Evolutionary conservation across 2,888 invertebrate genomes (phyloP).

Genomic region (Adelognathus sp.): DNA sequence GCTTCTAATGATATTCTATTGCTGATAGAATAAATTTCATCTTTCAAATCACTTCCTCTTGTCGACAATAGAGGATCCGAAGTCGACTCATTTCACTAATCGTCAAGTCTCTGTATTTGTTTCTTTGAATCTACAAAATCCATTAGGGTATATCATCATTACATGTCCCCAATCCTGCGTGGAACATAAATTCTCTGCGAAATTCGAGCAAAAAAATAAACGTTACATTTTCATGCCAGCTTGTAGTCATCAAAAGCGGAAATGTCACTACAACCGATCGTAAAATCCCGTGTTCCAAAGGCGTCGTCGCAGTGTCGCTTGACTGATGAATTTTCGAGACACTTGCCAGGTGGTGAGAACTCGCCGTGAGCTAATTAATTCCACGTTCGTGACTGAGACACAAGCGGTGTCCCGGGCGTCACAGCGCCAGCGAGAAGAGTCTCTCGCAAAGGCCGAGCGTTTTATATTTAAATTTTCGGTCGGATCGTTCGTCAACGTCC

Average conservation of each 20-base stretch:
- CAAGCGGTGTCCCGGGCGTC: neutral
- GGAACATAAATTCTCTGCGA: too few relatives aligned
- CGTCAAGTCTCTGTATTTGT: too few relatives aligned
- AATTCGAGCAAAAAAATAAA: neutral
- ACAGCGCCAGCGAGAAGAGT: conserved; percentile 3
- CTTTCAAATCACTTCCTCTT: too few relatives aligned
- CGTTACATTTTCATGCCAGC: neutral
- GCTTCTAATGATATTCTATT: too few relatives aligned
- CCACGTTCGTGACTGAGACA: conserved; percentile 23
- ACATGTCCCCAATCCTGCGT: too few relatives aligned
- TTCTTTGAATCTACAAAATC: too few relatives aligned
- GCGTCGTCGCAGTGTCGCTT: conserved; percentile 17
- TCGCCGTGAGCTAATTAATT: conserved; percentile 54
- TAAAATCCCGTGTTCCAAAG: conserved; percentile 15
- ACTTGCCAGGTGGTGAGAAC: conserved; percentile 57
- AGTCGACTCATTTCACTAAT: too few relatives aligned
- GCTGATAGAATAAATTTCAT: too few relatives aligned
- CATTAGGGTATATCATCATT: too few relatives aligned
- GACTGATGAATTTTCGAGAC: conserved; percentile 51
- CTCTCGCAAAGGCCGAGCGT: conserved; percentile 27
- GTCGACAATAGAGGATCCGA: too few relatives aligned
- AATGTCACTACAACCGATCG: neutral
- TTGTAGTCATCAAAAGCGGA: neutral
- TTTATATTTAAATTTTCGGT: conserved; percentile 60
- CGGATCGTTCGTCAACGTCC: conserved; percentile 60